These are phyloP conservation scores for Indicator indicator DNA, from an alignment of 2,113 vertebrate genomes.

Conservation along the genomic window DNA sequence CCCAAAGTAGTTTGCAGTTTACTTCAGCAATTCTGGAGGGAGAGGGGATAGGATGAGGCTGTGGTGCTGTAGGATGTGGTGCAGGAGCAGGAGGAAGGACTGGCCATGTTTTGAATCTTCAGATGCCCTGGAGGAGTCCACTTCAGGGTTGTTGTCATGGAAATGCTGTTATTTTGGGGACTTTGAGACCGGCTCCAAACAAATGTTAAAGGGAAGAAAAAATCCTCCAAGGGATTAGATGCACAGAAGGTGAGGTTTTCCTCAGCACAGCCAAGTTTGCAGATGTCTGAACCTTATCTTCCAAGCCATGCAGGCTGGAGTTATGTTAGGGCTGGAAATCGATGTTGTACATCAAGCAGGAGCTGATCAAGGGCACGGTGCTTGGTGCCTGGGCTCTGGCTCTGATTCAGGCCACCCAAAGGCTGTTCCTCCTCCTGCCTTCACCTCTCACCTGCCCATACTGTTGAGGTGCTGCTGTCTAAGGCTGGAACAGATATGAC, in stretches of 20 bases:
- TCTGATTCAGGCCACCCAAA: background rate
- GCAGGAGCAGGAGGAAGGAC: background rate
- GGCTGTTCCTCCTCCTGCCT: background rate
- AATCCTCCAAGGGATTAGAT: background rate
- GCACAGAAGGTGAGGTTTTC: background rate
- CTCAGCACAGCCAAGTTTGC: background rate
- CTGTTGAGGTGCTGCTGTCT: background rate
- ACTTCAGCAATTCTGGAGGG: rapidly evolving
- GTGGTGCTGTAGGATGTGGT: rapidly evolving
- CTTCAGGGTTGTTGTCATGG: background rate
- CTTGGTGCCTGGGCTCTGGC: background rate
- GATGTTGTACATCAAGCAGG: rapidly evolving
- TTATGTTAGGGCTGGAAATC: background rate
- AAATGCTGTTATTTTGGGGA: background rate
- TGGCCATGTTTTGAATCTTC: background rate
- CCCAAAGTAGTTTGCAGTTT: background rate
- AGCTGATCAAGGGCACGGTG: rapidly evolving
- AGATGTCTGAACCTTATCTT: background rate
- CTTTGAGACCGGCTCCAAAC: background rate
- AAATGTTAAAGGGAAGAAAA: background rate
- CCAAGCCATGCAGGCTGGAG: background rate
- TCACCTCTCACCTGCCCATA: background rate
- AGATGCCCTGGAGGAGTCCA: background rate
- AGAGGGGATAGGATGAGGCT: background rate
- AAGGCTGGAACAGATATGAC: background rate